Conservation (phyloP, 2,888 invertebrate genomes). For the Synergus laeviventris region DNA sequence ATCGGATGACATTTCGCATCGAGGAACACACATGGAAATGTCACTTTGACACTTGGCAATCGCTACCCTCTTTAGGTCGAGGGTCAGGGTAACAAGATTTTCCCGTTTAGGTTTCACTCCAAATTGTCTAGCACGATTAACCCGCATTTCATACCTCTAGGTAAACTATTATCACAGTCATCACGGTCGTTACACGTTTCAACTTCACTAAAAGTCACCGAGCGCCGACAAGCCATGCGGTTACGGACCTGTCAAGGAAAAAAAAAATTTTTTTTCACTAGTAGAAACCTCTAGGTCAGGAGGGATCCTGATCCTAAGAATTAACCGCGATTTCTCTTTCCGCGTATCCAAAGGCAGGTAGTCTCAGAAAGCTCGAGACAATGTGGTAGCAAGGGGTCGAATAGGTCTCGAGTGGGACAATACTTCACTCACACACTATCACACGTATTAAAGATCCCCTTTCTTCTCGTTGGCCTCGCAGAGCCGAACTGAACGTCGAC, state of each 20-base stretch:
- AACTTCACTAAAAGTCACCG: slow-evolving; percentile 32
- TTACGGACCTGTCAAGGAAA: slow-evolving; percentile 10
- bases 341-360: slow-evolving; percentile 47
- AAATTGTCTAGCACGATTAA: slow-evolving; percentile 16
- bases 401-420: slow-evolving; percentile 46
- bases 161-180: slow-evolving; percentile 22
- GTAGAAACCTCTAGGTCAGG: not conserved
- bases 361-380: slow-evolving; percentile 48
- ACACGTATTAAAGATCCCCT: slow-evolving; percentile 67
- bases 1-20: slow-evolving; percentile 3
- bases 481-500: slow-evolving; percentile 78
- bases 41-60: slow-evolving; percentile 53
- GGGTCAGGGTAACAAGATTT: not conserved
- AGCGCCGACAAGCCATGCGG: not conserved
- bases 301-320: slow-evolving; percentile 2
- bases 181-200: slow-evolving; percentile 3
- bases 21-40: slow-evolving; percentile 42
- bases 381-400: slow-evolving; percentile 45
- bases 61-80: slow-evolving; percentile 11
- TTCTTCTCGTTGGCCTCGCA: slow-evolving; percentile 74
- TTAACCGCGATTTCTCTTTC: slow-evolving; percentile 42
- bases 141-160: not conserved
- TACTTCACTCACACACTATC: slow-evolving; percentile 60
- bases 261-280: slow-evolving; percentile 17
- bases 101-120: not conserved